Conservation (phyloP, 2,797 vertebrate genomes). For the Rhinophrynus dorsalis region DNA sequence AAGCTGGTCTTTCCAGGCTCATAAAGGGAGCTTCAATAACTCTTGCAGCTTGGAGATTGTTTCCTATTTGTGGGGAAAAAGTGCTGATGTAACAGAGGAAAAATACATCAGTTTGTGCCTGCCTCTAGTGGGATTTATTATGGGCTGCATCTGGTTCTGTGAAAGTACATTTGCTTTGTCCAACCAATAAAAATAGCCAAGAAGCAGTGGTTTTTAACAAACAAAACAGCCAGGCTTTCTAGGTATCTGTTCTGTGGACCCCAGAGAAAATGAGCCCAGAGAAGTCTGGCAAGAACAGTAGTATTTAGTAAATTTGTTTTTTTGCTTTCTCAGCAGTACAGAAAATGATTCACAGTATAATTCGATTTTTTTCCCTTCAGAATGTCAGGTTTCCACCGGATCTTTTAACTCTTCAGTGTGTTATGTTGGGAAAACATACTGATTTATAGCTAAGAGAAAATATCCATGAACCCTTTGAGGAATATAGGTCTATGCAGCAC, state of each 20-base stretch:
- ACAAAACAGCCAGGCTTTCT: not conserved
- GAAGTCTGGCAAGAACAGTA: not conserved
- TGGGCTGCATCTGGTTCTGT: constrained; percentile 20
- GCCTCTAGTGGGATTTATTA: not conserved
- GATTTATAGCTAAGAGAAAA: too few relatives aligned
- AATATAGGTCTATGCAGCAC: too few relatives aligned
- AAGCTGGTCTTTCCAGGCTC: too few relatives aligned
- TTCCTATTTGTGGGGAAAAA: not conserved
- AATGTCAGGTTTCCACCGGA: not conserved
- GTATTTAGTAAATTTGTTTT: not conserved
- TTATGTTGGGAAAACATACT: too few relatives aligned
- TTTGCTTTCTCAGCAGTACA: not conserved
- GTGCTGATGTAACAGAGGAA: not conserved
- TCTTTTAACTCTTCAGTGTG: too few relatives aligned
- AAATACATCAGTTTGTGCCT: not conserved
- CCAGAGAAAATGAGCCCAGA: not conserved
- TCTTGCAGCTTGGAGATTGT: not conserved
- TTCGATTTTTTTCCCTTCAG: too few relatives aligned
- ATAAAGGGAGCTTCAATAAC: too few relatives aligned
- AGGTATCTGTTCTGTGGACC: not conserved
- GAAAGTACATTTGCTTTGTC: not conserved
- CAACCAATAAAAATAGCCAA: not conserved
- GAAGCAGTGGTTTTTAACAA: not conserved
- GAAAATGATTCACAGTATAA: not conserved
- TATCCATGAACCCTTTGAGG: too few relatives aligned